Percentiles rank a stretch among this genome's conserved stretches.
Evolutionary conservation across 2,888 invertebrate genomes (phyloP).

Genomic region (Dioctria linearis): DNA sequence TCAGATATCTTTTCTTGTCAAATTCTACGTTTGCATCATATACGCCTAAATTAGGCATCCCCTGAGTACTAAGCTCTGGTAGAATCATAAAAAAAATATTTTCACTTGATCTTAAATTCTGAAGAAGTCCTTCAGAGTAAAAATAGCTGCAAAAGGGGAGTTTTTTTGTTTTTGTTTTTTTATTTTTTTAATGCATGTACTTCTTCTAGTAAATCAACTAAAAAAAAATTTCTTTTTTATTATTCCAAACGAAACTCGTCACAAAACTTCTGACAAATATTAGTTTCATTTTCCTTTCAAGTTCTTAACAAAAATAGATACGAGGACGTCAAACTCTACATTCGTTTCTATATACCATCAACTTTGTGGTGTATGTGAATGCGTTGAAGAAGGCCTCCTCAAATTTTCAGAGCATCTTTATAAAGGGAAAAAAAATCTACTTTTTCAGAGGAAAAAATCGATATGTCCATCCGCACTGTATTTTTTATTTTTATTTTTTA

Average conservation of each 20-base stretch:
- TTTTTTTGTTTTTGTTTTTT: no score
- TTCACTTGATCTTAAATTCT: not conserved
- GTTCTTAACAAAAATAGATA: not conserved
- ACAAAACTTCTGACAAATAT: not conserved
- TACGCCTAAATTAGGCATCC: no score
- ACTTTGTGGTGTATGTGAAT: no score
- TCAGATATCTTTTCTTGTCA: no score
- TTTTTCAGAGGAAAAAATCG: not conserved
- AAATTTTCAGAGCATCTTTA: not conserved
- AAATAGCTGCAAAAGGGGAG: not conserved
- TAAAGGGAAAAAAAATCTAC: not conserved
- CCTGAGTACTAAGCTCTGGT: no score
- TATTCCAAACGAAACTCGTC: not conserved
- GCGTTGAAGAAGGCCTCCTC: not conserved
- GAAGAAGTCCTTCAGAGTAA: not conserved
- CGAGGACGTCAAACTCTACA: not conserved
- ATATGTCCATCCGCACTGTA: not conserved
- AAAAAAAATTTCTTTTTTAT: not conserved
- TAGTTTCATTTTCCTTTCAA: not conserved
- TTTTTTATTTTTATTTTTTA: no score
- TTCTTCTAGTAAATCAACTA: not conserved
- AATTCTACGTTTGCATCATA: no score
- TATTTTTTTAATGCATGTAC: not conserved
- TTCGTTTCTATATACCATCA: not conserved
- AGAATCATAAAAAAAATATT: no score